A percentile compares a stretch with the other conserved stretches of the same genome.
These are phyloP conservation scores for Scopus umbretta DNA, from an alignment of 2,113 vertebrate species.

Conservation along the genomic window DNA sequence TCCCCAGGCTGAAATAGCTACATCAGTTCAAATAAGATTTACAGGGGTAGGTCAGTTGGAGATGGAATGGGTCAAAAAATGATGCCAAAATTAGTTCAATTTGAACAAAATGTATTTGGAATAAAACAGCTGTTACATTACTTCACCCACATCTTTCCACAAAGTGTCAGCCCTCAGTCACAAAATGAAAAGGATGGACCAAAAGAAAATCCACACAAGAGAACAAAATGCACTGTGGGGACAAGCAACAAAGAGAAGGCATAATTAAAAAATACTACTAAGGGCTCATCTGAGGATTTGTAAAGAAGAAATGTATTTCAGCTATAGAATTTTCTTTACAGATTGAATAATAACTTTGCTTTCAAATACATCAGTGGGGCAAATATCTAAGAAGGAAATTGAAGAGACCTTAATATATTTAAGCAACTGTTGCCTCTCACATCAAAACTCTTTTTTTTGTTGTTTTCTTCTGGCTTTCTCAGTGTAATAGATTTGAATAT, in stretches of 20 bases:
- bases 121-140: background rate
- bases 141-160: background rate
- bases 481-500: background rate
- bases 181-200: background rate
- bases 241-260: background rate
- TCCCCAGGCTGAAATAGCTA: background rate
- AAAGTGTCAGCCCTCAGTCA: background rate
- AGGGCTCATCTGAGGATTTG: background rate
- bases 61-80: background rate
- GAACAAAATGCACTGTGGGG: background rate
- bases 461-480: background rate
- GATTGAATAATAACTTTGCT: background rate
- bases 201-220: background rate
- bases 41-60: background rate
- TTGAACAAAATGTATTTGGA: background rate
- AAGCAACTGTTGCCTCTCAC: background rate
- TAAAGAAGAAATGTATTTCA: background rate
- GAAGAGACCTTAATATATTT: background rate
- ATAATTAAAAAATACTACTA: background rate
- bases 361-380: background rate
- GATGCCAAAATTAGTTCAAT: constrained; percentile 6
- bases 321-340: background rate
- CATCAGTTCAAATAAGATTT: background rate
- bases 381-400: background rate
- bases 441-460: background rate